Conservation (phyloP, 2,888 invertebrate species). For the Falcaria lacertinaria region DNA sequence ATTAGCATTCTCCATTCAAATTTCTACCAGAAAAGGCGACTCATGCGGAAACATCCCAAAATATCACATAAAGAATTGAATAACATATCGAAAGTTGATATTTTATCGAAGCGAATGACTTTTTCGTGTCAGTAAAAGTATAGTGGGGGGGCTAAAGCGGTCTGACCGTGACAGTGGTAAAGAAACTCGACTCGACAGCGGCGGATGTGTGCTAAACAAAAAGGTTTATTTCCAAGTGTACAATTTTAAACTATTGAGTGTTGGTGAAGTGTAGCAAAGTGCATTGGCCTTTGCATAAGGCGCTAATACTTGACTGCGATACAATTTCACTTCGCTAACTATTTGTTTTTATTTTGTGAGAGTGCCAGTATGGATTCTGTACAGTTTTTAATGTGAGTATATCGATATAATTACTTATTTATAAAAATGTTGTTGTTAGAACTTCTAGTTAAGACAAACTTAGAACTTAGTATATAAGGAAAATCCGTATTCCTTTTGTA, state of each 20-base stretch:
- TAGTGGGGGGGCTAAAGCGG: constrained; percentile 21
- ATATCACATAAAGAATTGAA: constrained; percentile 12
- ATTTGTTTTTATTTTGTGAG: constrained; percentile 16
- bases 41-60: constrained; percentile 11
- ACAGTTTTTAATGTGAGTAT: constrained; percentile 12
- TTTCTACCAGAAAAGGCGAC: constrained; percentile 39
- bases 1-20: constrained; percentile 46
- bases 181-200: constrained; percentile 22
- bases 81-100: constrained; percentile 26
- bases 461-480: no score
- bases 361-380: constrained; percentile 15
- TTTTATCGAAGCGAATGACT: constrained; percentile 27
- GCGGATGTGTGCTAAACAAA: constrained; percentile 5
- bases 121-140: constrained; percentile 25
- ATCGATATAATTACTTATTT: not conserved
- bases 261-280: constrained; percentile 16
- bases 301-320: constrained; percentile 16
- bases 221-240: constrained; percentile 5
- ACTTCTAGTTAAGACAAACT: no score
- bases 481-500: not conserved
- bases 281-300: constrained; percentile 25
- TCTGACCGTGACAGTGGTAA: constrained; percentile 38
- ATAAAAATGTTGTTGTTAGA: no score
- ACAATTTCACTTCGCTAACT: constrained; percentile 22
- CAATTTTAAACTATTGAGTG: constrained; percentile 16